These are phyloP conservation scores for Homarus gammarus DNA, from an alignment of 2,888 invertebrate genomes.

Conservation along the genomic window DNA sequence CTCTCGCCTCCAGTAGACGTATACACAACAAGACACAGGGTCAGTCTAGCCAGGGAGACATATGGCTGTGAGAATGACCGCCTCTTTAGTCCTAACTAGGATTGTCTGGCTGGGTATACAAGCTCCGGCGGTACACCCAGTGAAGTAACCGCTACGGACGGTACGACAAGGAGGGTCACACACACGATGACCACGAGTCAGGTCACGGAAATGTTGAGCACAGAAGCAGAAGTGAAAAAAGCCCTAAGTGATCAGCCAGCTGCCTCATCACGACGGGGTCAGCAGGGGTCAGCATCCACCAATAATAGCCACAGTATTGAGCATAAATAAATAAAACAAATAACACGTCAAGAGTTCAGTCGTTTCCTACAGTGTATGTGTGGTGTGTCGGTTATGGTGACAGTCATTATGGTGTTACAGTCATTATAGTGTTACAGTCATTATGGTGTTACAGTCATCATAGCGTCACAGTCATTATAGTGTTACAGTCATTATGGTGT, in stretches of 20 bases:
- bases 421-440: not conserved
- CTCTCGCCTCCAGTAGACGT: too few species aligned
- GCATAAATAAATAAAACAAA: conserved; percentile 7
- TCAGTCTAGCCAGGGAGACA: too few species aligned
- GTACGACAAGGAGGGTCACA: not conserved
- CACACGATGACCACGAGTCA: conserved; percentile 12
- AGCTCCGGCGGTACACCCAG: too few species aligned
- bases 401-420: conserved; percentile 11
- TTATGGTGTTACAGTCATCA: not conserved
- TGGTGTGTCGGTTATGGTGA: too few species aligned
- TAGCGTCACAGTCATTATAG: too few species aligned
- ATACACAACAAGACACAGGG: too few species aligned
- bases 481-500: conserved; percentile 8
- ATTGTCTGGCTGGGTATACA: too few species aligned
- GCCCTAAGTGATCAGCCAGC: conserved; percentile 1
- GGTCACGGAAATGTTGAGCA: conserved; percentile 59
- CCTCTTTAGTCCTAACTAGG: too few species aligned
- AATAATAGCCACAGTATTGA: conserved; percentile 30
- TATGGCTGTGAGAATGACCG: too few species aligned
- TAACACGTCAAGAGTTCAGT: not conserved
- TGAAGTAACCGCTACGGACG: not conserved
- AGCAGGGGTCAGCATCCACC: not conserved
- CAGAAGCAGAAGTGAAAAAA: conserved; percentile 25
- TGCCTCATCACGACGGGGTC: conserved; percentile 5
- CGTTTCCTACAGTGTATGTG: too few species aligned